Evolutionary conservation across 2,797 vertebrate species (phyloP).

Genomic region (Echeneis naucrates): DNA sequence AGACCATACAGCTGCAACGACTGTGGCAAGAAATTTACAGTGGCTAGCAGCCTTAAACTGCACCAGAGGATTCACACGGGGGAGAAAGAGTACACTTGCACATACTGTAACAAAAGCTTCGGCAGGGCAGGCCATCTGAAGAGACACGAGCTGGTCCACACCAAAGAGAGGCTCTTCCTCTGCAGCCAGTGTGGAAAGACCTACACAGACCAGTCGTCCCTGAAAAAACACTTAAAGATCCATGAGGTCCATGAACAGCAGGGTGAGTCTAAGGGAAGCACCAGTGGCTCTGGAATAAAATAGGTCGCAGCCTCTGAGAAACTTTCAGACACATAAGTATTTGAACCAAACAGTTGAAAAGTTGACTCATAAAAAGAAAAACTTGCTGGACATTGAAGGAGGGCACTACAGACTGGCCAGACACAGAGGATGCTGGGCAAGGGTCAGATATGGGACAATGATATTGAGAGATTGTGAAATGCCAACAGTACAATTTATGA

Average conservation of each 20-base stretch:
- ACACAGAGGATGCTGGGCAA: neutral
- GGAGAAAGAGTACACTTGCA: constrained; percentile 83
- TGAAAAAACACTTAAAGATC: constrained; percentile 79
- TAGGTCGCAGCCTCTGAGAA: constrained; percentile 5
- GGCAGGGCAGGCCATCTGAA: constrained; percentile 82
- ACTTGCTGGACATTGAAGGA: neutral
- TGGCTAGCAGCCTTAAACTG: constrained; percentile 85
- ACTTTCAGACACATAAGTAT: constrained; percentile 22
- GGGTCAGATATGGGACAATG: neutral
- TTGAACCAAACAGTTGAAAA: constrained; percentile 3
- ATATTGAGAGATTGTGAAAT: neutral
- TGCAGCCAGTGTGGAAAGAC: constrained; percentile 74
- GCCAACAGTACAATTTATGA: neutral
- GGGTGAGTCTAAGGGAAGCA: constrained; percentile 27
- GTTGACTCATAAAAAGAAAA: constrained; percentile 7
- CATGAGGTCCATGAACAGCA: constrained; percentile 61
- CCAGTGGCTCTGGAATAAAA: constrained; percentile 28
- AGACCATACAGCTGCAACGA: constrained; percentile 81
- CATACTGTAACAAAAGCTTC: constrained; percentile 83
- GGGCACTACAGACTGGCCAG: neutral
- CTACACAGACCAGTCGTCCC: constrained; percentile 79
- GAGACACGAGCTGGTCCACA: constrained; percentile 84
- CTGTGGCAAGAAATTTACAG: constrained; percentile 82
- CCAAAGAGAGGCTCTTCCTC: constrained; percentile 76
- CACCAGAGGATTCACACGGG: constrained; percentile 84